phyloP scores from a whole-genome alignment of 2,113 vertebrate genomes.

The Cercopithecus mona region DNA sequence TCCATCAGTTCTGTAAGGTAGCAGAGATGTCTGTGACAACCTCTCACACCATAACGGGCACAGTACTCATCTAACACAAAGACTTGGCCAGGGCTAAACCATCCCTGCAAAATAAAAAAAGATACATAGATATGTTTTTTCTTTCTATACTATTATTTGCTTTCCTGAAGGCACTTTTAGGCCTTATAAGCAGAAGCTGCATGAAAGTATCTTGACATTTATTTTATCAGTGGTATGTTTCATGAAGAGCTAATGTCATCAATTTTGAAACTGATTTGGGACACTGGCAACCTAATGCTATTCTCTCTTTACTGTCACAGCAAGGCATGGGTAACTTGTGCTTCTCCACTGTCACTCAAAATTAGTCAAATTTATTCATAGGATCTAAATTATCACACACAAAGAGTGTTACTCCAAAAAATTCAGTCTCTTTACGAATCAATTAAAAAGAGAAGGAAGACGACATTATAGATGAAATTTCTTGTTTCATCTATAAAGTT shows the following conservation, averaged over 20 bases:
- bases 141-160: not conserved
- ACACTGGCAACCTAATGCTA: not conserved
- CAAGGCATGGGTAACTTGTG: not conserved
- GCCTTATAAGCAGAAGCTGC: not conserved
- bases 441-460: not conserved
- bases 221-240: not conserved
- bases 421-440: not conserved
- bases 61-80: slow-evolving; percentile 98
- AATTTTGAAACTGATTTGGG: not conserved
- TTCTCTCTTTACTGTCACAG: not conserved
- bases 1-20: slow-evolving; percentile 96
- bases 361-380: not conserved
- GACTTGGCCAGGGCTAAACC: slow-evolving; percentile 99
- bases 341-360: not conserved
- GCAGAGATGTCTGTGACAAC: slow-evolving; percentile 96
- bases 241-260: not conserved
- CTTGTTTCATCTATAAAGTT: not conserved
- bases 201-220: not conserved
- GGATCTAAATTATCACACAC: not conserved
- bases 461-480: not conserved
- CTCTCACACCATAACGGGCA: slow-evolving; percentile 95
- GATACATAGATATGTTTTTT: not conserved
- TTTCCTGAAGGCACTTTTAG: not conserved
- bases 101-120: slow-evolving; percentile 89
- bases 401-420: not conserved